Evolutionary conservation across 2,888 invertebrate species (phyloP), one percentile per base, ranked within the genome.

Genomic region (Perizoma affinitatum): DNA sequence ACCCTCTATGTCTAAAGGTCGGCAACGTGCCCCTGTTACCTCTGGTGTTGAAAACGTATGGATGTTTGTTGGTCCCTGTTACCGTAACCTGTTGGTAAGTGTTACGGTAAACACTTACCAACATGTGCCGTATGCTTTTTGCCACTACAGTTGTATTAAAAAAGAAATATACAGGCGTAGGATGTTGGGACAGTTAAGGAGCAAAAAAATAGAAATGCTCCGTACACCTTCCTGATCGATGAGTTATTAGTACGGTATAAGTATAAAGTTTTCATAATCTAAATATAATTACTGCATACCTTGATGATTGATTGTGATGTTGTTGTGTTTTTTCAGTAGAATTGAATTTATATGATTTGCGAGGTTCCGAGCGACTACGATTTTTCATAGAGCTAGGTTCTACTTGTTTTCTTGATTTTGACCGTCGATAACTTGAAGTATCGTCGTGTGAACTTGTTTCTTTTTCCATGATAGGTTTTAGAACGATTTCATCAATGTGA

Each of bases 311-410:
- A 43, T 72, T 70, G 42, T 66, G 61, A 33, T 60, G 63, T 55
- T 65, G 67, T 56, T 67, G 61, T 40, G 70, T 63, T 61, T 71
- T 79, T 58, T 75, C 76, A 42, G 62, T 47, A 51, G 70, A 65
- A 56, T 67, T 73, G 11, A 67, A 61, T 69, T 69, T 76, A 46
- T 74, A 74, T 61, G 75, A 69, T 64, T 86, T 88, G 22, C 86
- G 84, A 51, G 89, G 88, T 67, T 87, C 90, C 1, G 90, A 90
- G 61, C 84, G 77, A 73, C 89, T 90, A 64, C 89, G 76, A 66
- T 63, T 83, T 54, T 76, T 64, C 34, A 70, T 63, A 34, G 62
- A 52, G 10, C 43, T 66, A 33, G 60, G 49, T 46, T 76, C 80
- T 53, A 80, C 81, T 68, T 84, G 80, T 59, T 73, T 82, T 56